Evolutionary conservation across 2,888 invertebrate species (phyloP).

Genomic region (Masnerella sp.): DNA sequence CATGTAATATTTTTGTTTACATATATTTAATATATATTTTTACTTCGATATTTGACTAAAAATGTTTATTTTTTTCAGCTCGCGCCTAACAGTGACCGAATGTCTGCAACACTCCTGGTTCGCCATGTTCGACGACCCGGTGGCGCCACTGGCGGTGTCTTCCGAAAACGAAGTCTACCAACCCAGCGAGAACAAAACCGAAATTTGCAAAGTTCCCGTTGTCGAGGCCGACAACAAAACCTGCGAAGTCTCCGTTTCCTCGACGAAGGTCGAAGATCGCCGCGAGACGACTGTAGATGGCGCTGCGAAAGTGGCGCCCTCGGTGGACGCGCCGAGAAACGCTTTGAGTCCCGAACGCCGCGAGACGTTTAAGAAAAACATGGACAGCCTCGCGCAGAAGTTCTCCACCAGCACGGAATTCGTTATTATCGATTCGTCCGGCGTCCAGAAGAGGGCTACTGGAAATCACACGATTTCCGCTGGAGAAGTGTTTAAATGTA

Average conservation of each 20-base stretch:
- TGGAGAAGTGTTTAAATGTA: slow-evolving; percentile 76
- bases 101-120: slow-evolving; percentile 96
- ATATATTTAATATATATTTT: no score
- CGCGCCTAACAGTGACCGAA: slow-evolving; percentile 91
- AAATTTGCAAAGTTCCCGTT: slow-evolving; percentile 12
- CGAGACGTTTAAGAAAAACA: slow-evolving; percentile 77
- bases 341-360: slow-evolving; percentile 76
- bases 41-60: no score
- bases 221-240: slow-evolving; percentile 17
- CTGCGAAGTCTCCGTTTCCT: slow-evolving; percentile 21
- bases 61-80: slow-evolving; percentile 81
- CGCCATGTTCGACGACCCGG: slow-evolving; percentile 68
- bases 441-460: slow-evolving; percentile 71
- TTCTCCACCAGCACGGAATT: slow-evolving; percentile 74
- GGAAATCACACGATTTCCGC: slow-evolving; percentile 77
- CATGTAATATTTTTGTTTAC: background rate
- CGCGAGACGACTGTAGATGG: slow-evolving; percentile 45
- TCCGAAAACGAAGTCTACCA: slow-evolving; percentile 25
- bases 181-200: slow-evolving; percentile 19
- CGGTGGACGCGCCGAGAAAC: slow-evolving; percentile 51
- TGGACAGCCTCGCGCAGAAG: slow-evolving; percentile 77
- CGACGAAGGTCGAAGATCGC: slow-evolving; percentile 44
- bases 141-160: slow-evolving; percentile 52
- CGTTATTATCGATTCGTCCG: slow-evolving; percentile 68
- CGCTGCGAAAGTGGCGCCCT: slow-evolving; percentile 34